phyloP scores from a whole-genome alignment of 2,113 vertebrate species.

The Amazona guildingii region DNA sequence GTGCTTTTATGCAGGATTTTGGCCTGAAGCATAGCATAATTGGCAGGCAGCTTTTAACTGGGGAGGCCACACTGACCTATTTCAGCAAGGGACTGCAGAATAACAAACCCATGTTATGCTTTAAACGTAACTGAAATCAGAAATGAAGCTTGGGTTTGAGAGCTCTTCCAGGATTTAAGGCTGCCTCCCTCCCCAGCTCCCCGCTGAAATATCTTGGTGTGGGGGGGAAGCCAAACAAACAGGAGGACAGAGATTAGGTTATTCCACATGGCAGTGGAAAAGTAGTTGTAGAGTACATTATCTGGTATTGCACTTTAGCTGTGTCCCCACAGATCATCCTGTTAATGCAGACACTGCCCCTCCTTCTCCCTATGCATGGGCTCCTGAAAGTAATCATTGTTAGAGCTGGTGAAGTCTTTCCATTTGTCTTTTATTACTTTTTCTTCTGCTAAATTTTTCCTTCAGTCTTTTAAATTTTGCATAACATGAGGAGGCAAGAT shows the following conservation, averaged over 20 bases:
- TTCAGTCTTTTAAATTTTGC: not conserved
- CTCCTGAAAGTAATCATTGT: not conserved
- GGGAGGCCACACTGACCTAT: not conserved
- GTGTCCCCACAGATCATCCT: not conserved
- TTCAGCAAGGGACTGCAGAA: not conserved
- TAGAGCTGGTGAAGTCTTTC: not conserved
- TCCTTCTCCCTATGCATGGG: not conserved
- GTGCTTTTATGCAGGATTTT: slow-evolving; percentile 18
- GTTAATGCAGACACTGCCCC: not conserved
- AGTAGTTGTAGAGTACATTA: not conserved
- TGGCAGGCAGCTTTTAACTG: slow-evolving; percentile 12
- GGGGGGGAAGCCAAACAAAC: not conserved
- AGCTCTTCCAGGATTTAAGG: not conserved
- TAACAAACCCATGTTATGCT: not conserved
- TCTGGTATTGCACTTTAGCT: not conserved
- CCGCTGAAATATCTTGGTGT: not conserved
- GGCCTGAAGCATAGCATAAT: not conserved
- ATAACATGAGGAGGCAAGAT: rapidly evolving
- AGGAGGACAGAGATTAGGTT: not conserved
- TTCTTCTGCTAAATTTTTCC: not conserved
- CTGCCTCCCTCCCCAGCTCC: not conserved
- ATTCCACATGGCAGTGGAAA: not conserved
- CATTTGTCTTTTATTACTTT: not conserved
- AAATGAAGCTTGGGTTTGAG: not conserved
- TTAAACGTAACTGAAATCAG: not conserved